Percentiles rank a stretch among this genome's conserved stretches.
Evolutionary conservation across 2,113 vertebrate genomes (phyloP).

Genomic region (Malurus melanocephalus): DNA sequence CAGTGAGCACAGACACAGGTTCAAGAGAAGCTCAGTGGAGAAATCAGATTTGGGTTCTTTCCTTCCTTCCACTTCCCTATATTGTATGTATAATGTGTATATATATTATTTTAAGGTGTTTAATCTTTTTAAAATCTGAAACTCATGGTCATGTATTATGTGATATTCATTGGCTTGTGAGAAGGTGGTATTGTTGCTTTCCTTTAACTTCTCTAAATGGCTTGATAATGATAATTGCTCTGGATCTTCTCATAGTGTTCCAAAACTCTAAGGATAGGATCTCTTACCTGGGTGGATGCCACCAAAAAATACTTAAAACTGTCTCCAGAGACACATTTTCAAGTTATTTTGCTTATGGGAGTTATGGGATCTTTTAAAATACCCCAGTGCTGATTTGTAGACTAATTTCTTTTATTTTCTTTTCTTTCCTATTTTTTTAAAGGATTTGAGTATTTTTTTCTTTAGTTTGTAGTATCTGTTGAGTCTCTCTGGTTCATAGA

Average conservation of each 20-base stretch:
- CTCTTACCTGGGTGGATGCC: neutral
- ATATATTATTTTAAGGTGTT: neutral
- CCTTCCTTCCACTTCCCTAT: neutral
- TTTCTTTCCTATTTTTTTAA: too few relatives aligned
- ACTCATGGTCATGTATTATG: accelerated
- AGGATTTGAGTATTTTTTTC: neutral
- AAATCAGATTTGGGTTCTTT: neutral
- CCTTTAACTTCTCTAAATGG: neutral
- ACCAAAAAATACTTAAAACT: neutral
- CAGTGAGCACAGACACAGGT: neutral
- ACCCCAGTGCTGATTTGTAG: neutral
- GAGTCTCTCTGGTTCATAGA: neutral
- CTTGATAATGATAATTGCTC: neutral
- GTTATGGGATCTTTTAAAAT: neutral
- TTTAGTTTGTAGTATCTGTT: neutral
- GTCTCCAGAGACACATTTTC: neutral
- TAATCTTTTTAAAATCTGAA: neutral
- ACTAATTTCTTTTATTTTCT: neutral
- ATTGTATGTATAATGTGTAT: neutral
- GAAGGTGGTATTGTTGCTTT: neutral
- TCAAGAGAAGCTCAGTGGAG: neutral
- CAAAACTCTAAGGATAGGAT: neutral
- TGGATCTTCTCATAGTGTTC: neutral
- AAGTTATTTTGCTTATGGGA: neutral
- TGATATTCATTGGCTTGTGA: neutral